A percentile compares a stretch with the other conserved stretches of the same genome.
phyloP scores from a whole-genome alignment of 2,888 invertebrate genomes.

The Drosophila fungiperda region DNA sequence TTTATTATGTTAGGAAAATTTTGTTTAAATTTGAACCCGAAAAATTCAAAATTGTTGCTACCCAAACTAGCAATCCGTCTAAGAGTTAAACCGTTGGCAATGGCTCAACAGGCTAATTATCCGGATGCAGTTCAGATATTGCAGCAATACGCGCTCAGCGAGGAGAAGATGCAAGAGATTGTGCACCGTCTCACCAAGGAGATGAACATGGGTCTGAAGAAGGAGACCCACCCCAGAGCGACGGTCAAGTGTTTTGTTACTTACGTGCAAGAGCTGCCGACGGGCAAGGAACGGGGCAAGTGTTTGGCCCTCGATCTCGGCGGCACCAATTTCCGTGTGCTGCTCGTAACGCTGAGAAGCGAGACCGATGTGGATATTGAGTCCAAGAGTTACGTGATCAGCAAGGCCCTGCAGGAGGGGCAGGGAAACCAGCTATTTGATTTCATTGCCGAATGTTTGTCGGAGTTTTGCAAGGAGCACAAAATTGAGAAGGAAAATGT shows the following conservation, averaged over 20 bases:
- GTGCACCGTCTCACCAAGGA: conserved; percentile 90
- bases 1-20: not conserved
- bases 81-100: conserved; percentile 87
- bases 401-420: conserved; percentile 95
- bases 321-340: conserved; percentile 97
- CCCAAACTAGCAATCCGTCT: conserved; percentile 86
- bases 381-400: conserved; percentile 96
- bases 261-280: conserved; percentile 96
- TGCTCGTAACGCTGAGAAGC: conserved; percentile 91
- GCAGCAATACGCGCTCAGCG: conserved; percentile 88
- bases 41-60: conserved; percentile 21
- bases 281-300: conserved; percentile 96
- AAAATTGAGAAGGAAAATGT: conserved; percentile 88
- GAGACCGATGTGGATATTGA: conserved; percentile 93
- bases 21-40: not conserved
- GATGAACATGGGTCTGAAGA: conserved; percentile 91
- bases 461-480: conserved; percentile 93
- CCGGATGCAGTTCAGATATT: conserved; percentile 91
- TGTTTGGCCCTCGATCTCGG: conserved; percentile 98
- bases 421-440: conserved; percentile 94
- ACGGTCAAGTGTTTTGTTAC: conserved; percentile 97
- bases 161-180: conserved; percentile 90
- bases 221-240: conserved; percentile 90
- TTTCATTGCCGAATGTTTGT: conserved; percentile 96
- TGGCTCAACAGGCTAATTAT: conserved; percentile 85